These are phyloP conservation scores for Lates calcarifer DNA, from an alignment of 2,113 vertebrate species.

Conservation along the genomic window DNA sequence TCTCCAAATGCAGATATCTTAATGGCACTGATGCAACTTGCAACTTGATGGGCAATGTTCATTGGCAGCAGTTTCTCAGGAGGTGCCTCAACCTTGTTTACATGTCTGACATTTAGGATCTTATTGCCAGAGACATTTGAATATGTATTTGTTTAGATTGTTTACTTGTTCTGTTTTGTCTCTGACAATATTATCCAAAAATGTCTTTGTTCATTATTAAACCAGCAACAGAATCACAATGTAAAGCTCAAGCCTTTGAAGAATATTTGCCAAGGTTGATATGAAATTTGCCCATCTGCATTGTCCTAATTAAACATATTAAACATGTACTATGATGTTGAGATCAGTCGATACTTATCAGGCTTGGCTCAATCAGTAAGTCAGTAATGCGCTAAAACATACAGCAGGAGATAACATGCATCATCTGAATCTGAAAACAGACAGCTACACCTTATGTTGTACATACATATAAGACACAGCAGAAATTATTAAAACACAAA, in stretches of 20 bases:
- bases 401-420: conserved; percentile 57
- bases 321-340: conserved; percentile 30
- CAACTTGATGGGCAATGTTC: conserved; percentile 45
- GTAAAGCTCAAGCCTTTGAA: neutral
- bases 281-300: conserved; percentile 51
- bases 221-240: neutral
- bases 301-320: neutral
- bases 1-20: conserved; percentile 50
- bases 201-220: neutral
- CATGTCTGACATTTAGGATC: neutral
- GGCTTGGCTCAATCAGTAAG: neutral
- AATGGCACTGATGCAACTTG: conserved; percentile 2
- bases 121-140: neutral
- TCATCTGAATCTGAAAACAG: conserved; percentile 45
- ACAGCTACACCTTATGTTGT: conserved; percentile 26
- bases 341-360: conserved; percentile 30
- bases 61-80: conserved; percentile 28
- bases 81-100: neutral
- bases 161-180: neutral
- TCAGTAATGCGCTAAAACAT: conserved; percentile 25
- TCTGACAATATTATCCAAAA: neutral
- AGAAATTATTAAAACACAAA: conserved; percentile 31
- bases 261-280: conserved; percentile 3
- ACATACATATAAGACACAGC: conserved; percentile 40
- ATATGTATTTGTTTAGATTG: neutral